Percentiles rank a stretch among this genome's conserved stretches.
Evolutionary conservation across 2,888 invertebrate species (phyloP).

Genomic region (Drepanosiphum platanoidis): DNA sequence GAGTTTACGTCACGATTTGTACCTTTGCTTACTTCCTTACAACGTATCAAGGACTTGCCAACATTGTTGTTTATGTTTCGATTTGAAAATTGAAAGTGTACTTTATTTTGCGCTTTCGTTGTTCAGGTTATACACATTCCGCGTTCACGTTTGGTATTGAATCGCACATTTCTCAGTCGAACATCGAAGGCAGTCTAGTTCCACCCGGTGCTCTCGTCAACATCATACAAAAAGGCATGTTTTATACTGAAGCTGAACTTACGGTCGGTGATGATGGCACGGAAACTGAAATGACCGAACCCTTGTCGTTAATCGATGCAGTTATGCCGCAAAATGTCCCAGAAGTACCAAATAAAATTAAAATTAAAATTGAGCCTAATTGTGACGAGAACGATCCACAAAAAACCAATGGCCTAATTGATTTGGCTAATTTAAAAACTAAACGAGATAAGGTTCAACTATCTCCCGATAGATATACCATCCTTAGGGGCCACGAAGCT

Average conservation of each 20-base stretch:
- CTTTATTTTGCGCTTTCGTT: no score
- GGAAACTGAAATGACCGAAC: constrained; percentile 88
- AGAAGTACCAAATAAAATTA: constrained; percentile 78
- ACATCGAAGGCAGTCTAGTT: constrained; percentile 96
- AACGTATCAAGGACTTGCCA: no score
- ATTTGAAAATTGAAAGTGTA: no score
- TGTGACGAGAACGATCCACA: constrained; percentile 80
- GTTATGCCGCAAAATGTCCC: constrained; percentile 93
- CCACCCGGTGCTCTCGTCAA: constrained; percentile 94
- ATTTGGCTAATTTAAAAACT: no score
- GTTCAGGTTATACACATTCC: constrained; percentile 92
- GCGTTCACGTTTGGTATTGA: constrained; percentile 99
- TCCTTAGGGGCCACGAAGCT: constrained; percentile 97
- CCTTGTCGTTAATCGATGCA: constrained; percentile 95
- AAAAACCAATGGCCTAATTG: constrained; percentile 87
- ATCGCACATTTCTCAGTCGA: constrained; percentile 97
- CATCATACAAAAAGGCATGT: constrained; percentile 95
- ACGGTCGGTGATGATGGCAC: constrained; percentile 90
- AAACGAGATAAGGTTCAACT: no score
- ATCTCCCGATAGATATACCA: no score
- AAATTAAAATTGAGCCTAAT: constrained; percentile 70
- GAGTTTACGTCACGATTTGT: no score
- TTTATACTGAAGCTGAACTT: constrained; percentile 98
- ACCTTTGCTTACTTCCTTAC: no score
- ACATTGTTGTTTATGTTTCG: no score